Evolutionary conservation across 2,888 invertebrate species (phyloP), one percentile per base, ranked within the genome.

Genomic region (Taenaris catops): DNA sequence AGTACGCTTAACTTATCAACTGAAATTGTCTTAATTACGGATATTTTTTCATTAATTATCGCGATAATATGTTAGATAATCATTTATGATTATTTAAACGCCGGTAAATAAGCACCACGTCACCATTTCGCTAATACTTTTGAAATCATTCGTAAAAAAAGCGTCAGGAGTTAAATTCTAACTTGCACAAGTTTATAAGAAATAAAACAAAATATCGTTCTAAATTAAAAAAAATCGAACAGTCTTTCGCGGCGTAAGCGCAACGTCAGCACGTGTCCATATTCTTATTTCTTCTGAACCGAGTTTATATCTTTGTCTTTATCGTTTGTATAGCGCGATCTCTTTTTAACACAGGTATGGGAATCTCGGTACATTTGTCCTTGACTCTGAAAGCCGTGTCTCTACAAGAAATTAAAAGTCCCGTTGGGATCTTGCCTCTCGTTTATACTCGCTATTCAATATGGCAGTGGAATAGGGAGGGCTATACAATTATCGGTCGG

Each of bases 321-420:
- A 40, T 70, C 58, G 41, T 20, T 42, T 41, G 31, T 49, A 59
- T 62, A 48, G 39, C 37, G 16, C 43, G 44, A 37, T 72, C 65
- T 63, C 58, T 44, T 40, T 71, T 46, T 20, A 4, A 38, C 38
- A 38, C 36, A 29, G 41, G 12, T 34, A 37, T 25, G 31, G 19
- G 23, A 31, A 31, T 31, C 28, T 29, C 31, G 71, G 73, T 73
- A 73, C 73, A 70, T 61, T 70, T 79, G 81, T 78, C 80, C 81
- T 83, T 78, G 78, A 78, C 73, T 74, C 48, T 64, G 68, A 71
- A 62, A 69, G 58, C 53, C 23, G 42, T 49, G 53, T 47, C 61
- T 52, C 56, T 55, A 55, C 52, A 56, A 66, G 68, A 66, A 65
- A 57, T 49, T 49, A 57, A 64, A 75, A 69, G 66, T 83, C 76